Conservation (phyloP, 1,140 invertebrate genomes). For the Papilio helenus region DNA sequence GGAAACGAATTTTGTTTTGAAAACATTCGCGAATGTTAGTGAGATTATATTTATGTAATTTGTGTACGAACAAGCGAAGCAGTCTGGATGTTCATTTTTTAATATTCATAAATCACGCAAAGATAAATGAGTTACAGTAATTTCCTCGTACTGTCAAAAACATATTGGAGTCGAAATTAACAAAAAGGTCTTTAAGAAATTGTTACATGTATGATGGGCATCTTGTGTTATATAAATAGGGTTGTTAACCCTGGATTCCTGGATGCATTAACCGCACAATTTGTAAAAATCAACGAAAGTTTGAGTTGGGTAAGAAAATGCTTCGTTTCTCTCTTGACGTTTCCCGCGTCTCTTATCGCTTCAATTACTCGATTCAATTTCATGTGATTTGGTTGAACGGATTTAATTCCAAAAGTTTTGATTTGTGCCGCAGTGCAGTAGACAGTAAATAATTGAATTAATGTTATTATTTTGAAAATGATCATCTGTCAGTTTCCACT, state of each 20-base stretch:
- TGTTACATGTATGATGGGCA: background rate
- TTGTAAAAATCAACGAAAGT: slow-evolving; percentile 3
- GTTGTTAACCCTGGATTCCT: background rate
- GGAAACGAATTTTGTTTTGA: slow-evolving; percentile 12
- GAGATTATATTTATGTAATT: slow-evolving; percentile 35
- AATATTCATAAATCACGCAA: slow-evolving; percentile 36
- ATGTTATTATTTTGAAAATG: no score
- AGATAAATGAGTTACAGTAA: slow-evolving; percentile 7
- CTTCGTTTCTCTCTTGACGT: background rate
- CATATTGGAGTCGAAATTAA: background rate
- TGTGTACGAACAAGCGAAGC: background rate
- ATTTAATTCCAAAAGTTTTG: slow-evolving; percentile 11
- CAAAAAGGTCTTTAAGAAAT: background rate
- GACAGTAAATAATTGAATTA: no score
- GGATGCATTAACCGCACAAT: background rate
- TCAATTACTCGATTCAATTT: background rate
- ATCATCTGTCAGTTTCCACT: no score
- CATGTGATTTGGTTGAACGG: background rate
- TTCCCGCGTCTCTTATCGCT: background rate
- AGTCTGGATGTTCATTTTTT: slow-evolving; percentile 21
- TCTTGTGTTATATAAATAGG: background rate
- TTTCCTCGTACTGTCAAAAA: slow-evolving; percentile 28
- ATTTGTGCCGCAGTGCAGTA: no score
- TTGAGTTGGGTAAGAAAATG: slow-evolving; percentile 1
- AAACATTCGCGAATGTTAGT: background rate